Base-by-base conservation (phyloP, 2,888 invertebrate genomes). In the Falcaria lacertinaria region DNA sequence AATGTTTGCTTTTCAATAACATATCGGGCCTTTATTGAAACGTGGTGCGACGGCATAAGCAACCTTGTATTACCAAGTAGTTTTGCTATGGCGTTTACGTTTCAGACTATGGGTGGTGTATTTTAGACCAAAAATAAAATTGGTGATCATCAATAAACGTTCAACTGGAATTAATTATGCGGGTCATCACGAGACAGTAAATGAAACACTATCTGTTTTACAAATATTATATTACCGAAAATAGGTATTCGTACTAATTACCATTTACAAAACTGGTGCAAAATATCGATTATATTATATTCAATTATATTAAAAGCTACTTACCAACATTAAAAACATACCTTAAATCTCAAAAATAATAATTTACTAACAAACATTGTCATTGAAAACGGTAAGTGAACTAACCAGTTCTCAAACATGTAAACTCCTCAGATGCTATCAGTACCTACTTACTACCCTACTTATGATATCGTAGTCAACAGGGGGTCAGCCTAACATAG, bases 291-390 rank as follows among this genome's bases (percentile, higher is more conserved):
- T 76, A 72, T 71, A 80, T 82, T 81, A 82, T 73, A 81, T 85
- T 83, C 84, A 82, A 84, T 84, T 85, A 84, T 72, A 75, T 83
- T 84, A 84, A 75, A 84, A 85, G 84, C 82, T 86, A 88, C 74
- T 74, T 83, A 84, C 69, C 78, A 87, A 86, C 74, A 82, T 81
- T 78, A 81, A 86, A 79, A 87, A 88, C 85, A 78, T 82, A 84
- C 76, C 85, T 83, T 81, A 86, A 66, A 84, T 86, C 81, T 87
- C 85, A 85, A 88, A 88, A 87, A 84, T 83, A 85, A 87, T 87
- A 88, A 88, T 87, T 88, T 87, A 87, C 87, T 88, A 88, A 87
- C 84, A 87, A 87, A 86, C 74, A 72, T 74, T 57, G 55, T 64
- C 28, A 56, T 47, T 54, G 52, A 50, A 61, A 60, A 46, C 47